Evolutionary conservation across 2,113 vertebrate genomes (phyloP).

Genomic region (Rhinogobius similis): DNA sequence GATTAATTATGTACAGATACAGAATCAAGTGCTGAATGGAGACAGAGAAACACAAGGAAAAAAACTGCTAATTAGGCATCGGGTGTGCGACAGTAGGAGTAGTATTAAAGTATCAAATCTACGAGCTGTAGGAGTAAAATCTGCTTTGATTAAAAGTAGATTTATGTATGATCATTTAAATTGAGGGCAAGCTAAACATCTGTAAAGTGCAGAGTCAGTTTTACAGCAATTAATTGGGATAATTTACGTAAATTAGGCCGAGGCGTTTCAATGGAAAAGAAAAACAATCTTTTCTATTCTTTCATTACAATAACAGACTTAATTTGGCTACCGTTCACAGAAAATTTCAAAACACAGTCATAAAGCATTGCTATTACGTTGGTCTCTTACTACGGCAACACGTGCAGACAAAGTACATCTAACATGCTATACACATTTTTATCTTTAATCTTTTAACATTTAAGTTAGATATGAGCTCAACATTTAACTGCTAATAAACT

Average conservation of each 20-base stretch:
- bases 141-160: neutral
- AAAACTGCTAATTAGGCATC: conserved; percentile 81
- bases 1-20: conserved; percentile 89
- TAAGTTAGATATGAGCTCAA: no score
- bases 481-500: no score
- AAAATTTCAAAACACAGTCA: no score
- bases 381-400: no score
- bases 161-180: neutral
- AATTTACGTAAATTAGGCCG: neutral
- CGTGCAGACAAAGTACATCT: no score
- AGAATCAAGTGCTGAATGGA: conserved; percentile 32
- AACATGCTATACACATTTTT: no score
- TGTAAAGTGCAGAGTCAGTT: neutral
- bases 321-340: no score
- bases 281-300: neutral
- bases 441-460: no score
- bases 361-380: no score
- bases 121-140: neutral
- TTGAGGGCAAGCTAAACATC: neutral
- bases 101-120: conserved; percentile 39
- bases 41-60: conserved; percentile 52
- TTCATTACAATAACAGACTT: no score
- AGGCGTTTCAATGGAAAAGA: neutral
- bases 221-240: neutral
- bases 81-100: conserved; percentile 48